Conservation (phyloP, 1,140 invertebrate species). For the Phocides pigmalion region DNA sequence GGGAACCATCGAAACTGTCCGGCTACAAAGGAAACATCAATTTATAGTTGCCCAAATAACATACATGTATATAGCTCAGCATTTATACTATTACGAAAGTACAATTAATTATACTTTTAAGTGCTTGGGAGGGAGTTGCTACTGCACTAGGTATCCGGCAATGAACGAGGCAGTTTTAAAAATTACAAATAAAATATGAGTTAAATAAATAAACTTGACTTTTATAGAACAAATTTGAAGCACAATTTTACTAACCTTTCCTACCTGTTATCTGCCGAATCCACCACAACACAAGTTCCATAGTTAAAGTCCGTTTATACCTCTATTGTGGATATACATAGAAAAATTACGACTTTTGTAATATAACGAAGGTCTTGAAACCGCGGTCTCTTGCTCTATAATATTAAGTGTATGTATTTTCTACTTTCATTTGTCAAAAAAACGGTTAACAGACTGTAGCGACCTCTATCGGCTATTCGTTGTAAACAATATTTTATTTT, state of each 20-base stretch:
- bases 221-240: neutral
- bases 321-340: neutral
- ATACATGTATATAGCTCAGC: constrained; percentile 2
- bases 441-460: too few species aligned
- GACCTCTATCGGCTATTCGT: too few species aligned
- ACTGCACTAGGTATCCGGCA: constrained; percentile 35
- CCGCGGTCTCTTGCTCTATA: neutral
- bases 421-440: too few species aligned
- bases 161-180: constrained; percentile 10
- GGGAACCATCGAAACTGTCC: too few species aligned
- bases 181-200: neutral
- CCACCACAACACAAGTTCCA: neutral
- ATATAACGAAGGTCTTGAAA: neutral
- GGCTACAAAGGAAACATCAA: too few species aligned
- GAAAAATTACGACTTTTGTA: neutral
- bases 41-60: too few species aligned
- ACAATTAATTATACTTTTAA: constrained; percentile 15
- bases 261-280: neutral
- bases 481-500: too few species aligned
- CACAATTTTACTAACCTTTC: constrained; percentile 1
- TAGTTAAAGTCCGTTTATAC: neutral
- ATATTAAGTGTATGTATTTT: too few species aligned
- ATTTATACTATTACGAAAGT: constrained; percentile 35
- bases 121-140: constrained; percentile 26
- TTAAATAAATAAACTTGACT: neutral